These are phyloP conservation scores for Stegodyphus dumicola DNA, from an alignment of 1,140 invertebrate species.

Conservation along the genomic window DNA sequence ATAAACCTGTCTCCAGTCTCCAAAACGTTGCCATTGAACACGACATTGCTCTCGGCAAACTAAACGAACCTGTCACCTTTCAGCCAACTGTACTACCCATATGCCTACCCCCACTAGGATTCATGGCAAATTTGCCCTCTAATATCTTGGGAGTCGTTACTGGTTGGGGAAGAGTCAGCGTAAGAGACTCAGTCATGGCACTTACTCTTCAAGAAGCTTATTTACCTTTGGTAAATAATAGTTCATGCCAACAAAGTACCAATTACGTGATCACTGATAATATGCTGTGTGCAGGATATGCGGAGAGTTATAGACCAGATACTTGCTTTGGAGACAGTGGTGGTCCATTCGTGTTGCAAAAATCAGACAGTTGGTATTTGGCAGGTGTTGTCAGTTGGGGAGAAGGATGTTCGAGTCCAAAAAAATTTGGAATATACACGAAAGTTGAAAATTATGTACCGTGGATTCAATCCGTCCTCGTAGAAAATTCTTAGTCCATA, in stretches of 20 bases:
- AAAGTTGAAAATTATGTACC: conserved; percentile 65
- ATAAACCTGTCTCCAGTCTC: conserved; percentile 66
- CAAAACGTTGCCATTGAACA: conserved; percentile 68
- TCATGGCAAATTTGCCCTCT: conserved; percentile 29
- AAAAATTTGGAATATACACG: conserved; percentile 67
- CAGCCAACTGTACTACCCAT: conserved; percentile 63
- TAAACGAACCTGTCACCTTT: conserved; percentile 88
- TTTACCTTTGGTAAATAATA: conserved; percentile 51
- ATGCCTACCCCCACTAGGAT: conserved; percentile 62
- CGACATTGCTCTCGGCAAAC: conserved; percentile 85
- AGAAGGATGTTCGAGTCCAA: conserved; percentile 65
- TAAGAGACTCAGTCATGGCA: conserved; percentile 49
- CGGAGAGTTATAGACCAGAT: conserved; percentile 78
- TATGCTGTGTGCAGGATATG: conserved; percentile 67
- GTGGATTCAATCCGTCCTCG: conserved; percentile 60
- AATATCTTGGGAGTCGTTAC: conserved; percentile 52
- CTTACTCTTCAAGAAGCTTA: conserved; percentile 57
- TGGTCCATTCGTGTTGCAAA: conserved; percentile 87
- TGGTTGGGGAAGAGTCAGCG: conserved; percentile 63
- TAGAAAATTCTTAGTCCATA: conserved; percentile 5
- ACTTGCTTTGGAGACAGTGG: conserved; percentile 85
- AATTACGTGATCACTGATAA: conserved; percentile 65
- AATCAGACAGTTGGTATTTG: conserved; percentile 86
- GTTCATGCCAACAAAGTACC: conserved; percentile 33
- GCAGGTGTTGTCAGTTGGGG: conserved; percentile 96